Evolutionary conservation across 2,888 invertebrate species (phyloP), one percentile per base, ranked within the genome.

Genomic region (Epinotia ramella): DNA sequence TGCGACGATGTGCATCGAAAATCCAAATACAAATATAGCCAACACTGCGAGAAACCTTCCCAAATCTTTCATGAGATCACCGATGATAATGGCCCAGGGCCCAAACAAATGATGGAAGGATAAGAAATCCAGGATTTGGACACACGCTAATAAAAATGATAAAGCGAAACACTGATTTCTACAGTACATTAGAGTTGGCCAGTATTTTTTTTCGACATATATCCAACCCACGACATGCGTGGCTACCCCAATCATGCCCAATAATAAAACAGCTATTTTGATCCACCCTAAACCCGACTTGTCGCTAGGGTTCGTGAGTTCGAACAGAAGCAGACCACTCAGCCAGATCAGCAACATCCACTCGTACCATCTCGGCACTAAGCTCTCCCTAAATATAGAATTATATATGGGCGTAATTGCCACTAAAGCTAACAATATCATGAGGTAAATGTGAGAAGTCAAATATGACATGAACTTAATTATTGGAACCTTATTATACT

Each of bases 401-500:
- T 88, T 94, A 91, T 97, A 97, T 79, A 98, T 96, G 70, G 98
- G 98, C 78, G 97, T 97, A 80, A 98, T 98, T 62, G 97, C 98
- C 77, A 98, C 98, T 83, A 99, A 95, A 82, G 98, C 96, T 83
- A 99, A 96, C 84, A 99, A 96, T 80, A 98, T 94, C 97, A 99
- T 99, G 82, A 99, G 96, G 93, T 99, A 99, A 84, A 99, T 97
- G 94, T 99, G 99, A 9, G 99, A 99, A 33, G 99, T 99, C 84
- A 99, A 96, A 93, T 99, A 99, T 63, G 99, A 99, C 98, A 99
- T 99, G 94, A 99, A 99, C 94, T 99, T 99, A 87, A 99, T 99
- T 87, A 99, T 99, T 76, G 99, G 99, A 85, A 99, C 98, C 95
- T 99, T 98, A 95, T 99, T 98, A 94, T 98, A 99, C 92, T 97